These are phyloP conservation scores for Megaustenia siamemsis DNA, from an alignment of 2,888 invertebrate species.

Conservation along the genomic window DNA sequence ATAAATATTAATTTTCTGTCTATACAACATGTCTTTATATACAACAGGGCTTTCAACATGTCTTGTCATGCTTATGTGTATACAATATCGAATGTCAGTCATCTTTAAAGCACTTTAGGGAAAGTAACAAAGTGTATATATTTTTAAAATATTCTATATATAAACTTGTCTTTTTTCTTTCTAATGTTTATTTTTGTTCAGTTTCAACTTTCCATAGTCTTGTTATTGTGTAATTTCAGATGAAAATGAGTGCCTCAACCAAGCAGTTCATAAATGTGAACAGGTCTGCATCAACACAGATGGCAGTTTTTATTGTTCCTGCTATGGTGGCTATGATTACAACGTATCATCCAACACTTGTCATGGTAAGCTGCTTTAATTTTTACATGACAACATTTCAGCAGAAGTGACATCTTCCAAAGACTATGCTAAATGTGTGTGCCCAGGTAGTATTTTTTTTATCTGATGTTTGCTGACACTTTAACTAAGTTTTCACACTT, in stretches of 20 bases:
- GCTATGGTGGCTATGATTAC: background rate
- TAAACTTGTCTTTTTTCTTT: too few relatives aligned
- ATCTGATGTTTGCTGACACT: background rate
- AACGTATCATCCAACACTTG: conserved; percentile 3
- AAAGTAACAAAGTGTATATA: too few relatives aligned
- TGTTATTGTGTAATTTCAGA: background rate
- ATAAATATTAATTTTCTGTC: too few relatives aligned
- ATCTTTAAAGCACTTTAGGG: too few relatives aligned
- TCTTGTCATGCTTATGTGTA: too few relatives aligned
- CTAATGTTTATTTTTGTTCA: too few relatives aligned
- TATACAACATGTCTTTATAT: too few relatives aligned
- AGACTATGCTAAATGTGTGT: background rate
- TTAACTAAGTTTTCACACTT: background rate
- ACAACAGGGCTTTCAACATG: too few relatives aligned
- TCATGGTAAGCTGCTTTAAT: background rate
- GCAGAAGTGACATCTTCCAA: background rate
- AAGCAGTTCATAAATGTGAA: background rate
- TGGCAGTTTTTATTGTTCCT: background rate
- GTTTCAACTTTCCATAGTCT: background rate
- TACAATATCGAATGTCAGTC: too few relatives aligned
- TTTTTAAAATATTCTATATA: too few relatives aligned
- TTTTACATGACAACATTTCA: background rate
- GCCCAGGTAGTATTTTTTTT: background rate
- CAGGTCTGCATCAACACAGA: conserved; percentile 16
- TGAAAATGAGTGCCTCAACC: conserved; percentile 11